These are phyloP conservation scores for Desoria tigrina DNA, from an alignment of 2,888 invertebrate species.

Conservation along the genomic window DNA sequence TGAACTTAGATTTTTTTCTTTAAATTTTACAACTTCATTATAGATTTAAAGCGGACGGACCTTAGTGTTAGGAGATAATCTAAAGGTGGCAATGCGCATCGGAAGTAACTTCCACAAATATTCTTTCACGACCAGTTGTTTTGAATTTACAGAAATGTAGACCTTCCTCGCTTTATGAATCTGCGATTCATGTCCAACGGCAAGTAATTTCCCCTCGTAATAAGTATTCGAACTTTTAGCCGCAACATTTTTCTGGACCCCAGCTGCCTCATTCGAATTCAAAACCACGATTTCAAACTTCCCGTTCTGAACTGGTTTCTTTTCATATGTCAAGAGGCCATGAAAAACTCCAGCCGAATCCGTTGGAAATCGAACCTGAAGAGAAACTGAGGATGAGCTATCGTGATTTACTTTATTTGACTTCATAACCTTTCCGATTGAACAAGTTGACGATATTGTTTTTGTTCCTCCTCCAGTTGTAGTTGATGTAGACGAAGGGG, in stretches of 20 bases:
- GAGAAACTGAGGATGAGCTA: slow-evolving; percentile 23
- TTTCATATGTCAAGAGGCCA: slow-evolving; percentile 48
- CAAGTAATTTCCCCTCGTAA: slow-evolving; percentile 78
- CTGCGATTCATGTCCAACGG: slow-evolving; percentile 65
- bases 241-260: slow-evolving; percentile 83
- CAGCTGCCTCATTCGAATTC: slow-evolving; percentile 68
- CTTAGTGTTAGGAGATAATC: slow-evolving; percentile 92
- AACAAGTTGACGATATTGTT: too few relatives aligned
- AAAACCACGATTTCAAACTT: slow-evolving; percentile 52
- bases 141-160: slow-evolving; percentile 84
- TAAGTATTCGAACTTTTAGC: slow-evolving; percentile 82
- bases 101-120: slow-evolving; percentile 90
- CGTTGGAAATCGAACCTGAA: slow-evolving; percentile 46
- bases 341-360: slow-evolving; percentile 45
- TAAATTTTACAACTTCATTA: not conserved
- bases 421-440: too few relatives aligned
- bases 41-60: slow-evolving; percentile 58
- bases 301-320: slow-evolving; percentile 52
- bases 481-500: too few relatives aligned
- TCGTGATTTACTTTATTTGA: not conserved
- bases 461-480: too few relatives aligned
- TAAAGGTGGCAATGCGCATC: slow-evolving; percentile 84
- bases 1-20: not conserved
- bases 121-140: slow-evolving; percentile 89
- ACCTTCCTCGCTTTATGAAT: slow-evolving; percentile 78